phyloP scores from a whole-genome alignment of 2,888 invertebrate genomes.

The Asteroscopus sphinx region DNA sequence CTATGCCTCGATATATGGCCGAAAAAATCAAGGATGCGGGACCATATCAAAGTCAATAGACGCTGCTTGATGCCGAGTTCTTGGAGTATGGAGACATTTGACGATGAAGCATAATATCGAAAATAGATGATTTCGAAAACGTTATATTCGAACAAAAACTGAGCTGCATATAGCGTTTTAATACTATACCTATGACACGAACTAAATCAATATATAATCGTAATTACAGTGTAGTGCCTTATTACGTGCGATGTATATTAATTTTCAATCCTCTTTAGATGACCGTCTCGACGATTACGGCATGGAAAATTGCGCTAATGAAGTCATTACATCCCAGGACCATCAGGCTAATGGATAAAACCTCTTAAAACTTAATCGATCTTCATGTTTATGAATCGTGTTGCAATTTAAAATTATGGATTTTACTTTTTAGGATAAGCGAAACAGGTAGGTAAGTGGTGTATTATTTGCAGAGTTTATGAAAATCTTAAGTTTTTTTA shows the following conservation, averaged over 20 bases:
- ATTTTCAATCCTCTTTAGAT: slow-evolving; percentile 60
- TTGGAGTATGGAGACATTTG: no score
- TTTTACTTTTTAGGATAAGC: slow-evolving; percentile 33
- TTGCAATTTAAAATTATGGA: slow-evolving; percentile 64
- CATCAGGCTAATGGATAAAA: slow-evolving; percentile 85
- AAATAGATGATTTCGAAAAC: slow-evolving; percentile 25
- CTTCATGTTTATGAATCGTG: slow-evolving; percentile 70
- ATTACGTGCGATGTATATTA: slow-evolving; percentile 51
- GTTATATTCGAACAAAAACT: slow-evolving; percentile 23
- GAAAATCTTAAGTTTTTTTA: slow-evolving; percentile 31
- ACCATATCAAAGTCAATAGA: no score
- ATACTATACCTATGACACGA: slow-evolving; percentile 36
- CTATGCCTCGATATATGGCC: no score
- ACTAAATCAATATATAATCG: slow-evolving; percentile 53
- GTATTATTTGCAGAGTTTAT: slow-evolving; percentile 29
- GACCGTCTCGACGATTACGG: slow-evolving; percentile 63
- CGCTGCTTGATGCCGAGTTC: no score
- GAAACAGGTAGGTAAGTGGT: slow-evolving; percentile 33
- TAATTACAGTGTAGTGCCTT: slow-evolving; percentile 45
- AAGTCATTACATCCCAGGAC: slow-evolving; percentile 77
- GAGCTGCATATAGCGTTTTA: slow-evolving; percentile 36
- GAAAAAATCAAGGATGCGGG: no score
- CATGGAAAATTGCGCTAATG: slow-evolving; percentile 74
- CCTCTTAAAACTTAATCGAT: slow-evolving; percentile 86
- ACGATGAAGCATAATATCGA: background rate